A percentile compares a stretch with the other conserved stretches of the same genome.
phyloP scores from a whole-genome alignment of 1,140 invertebrate genomes.

The Belonocnema kinseyi region DNA sequence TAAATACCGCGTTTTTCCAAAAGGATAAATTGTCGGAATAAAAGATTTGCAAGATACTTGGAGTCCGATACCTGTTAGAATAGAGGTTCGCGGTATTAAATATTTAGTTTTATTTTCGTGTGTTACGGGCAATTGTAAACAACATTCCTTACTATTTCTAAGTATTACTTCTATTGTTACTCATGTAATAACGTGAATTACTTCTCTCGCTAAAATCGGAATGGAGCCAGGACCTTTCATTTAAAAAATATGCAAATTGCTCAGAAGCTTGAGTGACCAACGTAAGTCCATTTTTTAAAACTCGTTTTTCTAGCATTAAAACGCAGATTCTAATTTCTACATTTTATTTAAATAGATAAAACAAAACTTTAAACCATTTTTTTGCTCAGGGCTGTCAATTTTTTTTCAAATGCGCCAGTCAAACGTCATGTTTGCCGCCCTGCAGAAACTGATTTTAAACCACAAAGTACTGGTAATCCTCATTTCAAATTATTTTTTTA shows the following conservation, averaged over 20 bases:
- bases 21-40: background rate
- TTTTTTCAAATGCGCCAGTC: no score
- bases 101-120: background rate
- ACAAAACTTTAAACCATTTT: no score
- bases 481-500: no score
- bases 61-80: background rate
- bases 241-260: constrained; percentile 46
- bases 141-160: background rate
- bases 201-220: constrained; percentile 36
- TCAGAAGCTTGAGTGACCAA: constrained; percentile 39
- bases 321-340: no score
- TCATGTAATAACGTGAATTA: constrained; percentile 44
- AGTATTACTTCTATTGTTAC: constrained; percentile 21
- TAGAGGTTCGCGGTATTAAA: background rate
- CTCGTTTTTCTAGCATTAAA: constrained; percentile 38
- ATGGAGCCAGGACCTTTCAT: constrained; percentile 47
- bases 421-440: no score
- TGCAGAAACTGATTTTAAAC: no score
- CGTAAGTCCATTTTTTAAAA: constrained; percentile 38
- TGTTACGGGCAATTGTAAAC: background rate
- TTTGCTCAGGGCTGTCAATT: no score
- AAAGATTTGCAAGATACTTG: constrained; percentile 11
- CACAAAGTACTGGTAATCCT: no score
- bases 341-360: no score
- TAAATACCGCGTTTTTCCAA: no score